phyloP scores from a whole-genome alignment of 2,888 invertebrate species.

The Meta bourneti region DNA sequence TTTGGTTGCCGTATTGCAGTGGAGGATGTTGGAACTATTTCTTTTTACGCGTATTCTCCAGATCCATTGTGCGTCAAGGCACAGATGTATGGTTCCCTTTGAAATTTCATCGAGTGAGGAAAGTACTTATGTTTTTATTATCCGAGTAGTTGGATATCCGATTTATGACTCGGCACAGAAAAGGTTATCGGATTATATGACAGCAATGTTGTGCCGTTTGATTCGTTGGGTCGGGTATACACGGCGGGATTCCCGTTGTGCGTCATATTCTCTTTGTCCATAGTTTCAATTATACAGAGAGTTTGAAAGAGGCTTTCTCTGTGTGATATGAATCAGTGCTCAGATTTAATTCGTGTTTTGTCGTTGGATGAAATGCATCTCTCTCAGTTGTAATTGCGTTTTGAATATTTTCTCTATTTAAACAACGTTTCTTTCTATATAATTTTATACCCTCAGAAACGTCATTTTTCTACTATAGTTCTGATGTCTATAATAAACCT shows the following conservation, averaged over 20 bases:
- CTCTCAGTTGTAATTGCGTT: too few relatives aligned
- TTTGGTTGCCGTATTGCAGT: background rate
- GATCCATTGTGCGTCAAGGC: background rate
- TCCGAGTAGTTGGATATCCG: conserved; percentile 28
- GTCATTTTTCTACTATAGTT: too few relatives aligned
- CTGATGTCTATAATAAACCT: too few relatives aligned
- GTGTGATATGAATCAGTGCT: background rate
- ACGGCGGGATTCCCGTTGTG: background rate
- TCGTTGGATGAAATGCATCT: too few relatives aligned
- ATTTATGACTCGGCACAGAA: conserved; percentile 20
- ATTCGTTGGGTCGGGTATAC: background rate
- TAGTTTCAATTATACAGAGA: background rate
- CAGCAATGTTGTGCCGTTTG: background rate
- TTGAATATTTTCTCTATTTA: too few relatives aligned
- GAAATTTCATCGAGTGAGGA: conserved; percentile 44
- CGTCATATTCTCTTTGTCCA: background rate
- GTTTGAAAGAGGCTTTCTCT: background rate
- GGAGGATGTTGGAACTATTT: background rate
- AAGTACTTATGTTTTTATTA: conserved; percentile 58
- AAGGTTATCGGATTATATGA: background rate
- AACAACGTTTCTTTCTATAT: too few relatives aligned
- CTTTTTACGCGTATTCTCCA: background rate
- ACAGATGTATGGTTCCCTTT: background rate
- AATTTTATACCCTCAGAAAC: too few relatives aligned
- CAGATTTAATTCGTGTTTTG: background rate